Evolutionary conservation across 2,888 invertebrate genomes (phyloP), one percentile per base, ranked within the genome.

Genomic region (Epirrita christyi): DNA sequence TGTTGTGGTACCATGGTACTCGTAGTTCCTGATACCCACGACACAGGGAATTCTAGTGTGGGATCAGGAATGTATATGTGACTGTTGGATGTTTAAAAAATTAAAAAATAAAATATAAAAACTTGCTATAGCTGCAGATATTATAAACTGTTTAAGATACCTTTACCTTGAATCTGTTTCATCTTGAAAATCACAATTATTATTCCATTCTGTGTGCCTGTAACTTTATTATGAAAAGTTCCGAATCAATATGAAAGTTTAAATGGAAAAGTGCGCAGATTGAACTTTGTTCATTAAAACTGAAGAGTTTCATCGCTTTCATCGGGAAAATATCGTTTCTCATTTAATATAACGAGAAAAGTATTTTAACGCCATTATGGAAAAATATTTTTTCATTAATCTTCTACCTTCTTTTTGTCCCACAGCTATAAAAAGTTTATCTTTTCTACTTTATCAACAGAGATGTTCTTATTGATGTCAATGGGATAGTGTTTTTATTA

Each of bases 251-350:
- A 81, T 73, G 75, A 74, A 88, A 87, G 76, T 87, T 86, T 84
- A 85, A 88, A 88, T 86, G 86, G 85, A 86, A 88, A 87, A 86
- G 81, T 84, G 78, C 70, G 75, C 70, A 72, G 75, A 73, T 67
- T 76, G 75, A 87, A 88, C 84, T 88, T 86, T 82, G 80, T 87
- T 88, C 86, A 87, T 87, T 88, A 88, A 83, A 86, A 83, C 79
- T 80, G 82, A 76, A 75, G 81, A 84, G 80, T 80, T 78, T 64
- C 68, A n/a, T n/a, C 72, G 70, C 71, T 70, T 64, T 67, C 72
- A 66, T 68, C 74, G 73, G 70, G 73, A 77, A 77, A 77, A 78
- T 72, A 74, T 71, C 73, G 63, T 74, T 78, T 73, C 71, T 64
- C 68, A 68, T 71, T 75, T 75, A 72, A 70, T 71, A 68, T 79